Percentiles rank a stretch among this genome's conserved stretches.
Conservation (phyloP, 2,113 vertebrate species). For the Oryzias melastigma region DNA sequence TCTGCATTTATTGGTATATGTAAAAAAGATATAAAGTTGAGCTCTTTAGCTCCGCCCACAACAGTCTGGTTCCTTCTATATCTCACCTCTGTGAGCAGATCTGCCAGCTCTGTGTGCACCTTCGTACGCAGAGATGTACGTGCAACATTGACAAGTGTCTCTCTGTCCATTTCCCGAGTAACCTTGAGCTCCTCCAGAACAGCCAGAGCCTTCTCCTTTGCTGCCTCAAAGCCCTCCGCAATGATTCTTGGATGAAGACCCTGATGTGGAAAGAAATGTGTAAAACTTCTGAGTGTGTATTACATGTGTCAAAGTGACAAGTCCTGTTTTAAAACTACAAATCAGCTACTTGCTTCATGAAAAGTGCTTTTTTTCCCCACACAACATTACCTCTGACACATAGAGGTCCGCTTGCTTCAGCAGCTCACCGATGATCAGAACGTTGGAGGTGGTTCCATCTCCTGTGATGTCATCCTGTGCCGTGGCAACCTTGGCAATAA, state of each 20-base stretch:
- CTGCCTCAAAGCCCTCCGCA: constrained; percentile 94
- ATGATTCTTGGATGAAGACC: constrained; percentile 95
- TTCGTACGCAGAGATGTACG: constrained; percentile 94
- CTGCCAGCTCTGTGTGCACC: constrained; percentile 90
- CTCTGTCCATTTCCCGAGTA: constrained; percentile 90
- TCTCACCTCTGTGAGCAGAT: constrained; percentile 91
- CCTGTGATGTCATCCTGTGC: constrained; percentile 98
- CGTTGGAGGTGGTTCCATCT: constrained; percentile 96
- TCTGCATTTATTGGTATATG: not conserved
- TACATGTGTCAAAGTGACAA: not conserved
- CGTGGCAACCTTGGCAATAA: constrained; percentile 97
- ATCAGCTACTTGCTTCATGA: no score
- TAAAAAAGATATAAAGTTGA: not conserved
- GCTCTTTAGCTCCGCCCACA: not conserved
- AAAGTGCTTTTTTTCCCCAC: no score
- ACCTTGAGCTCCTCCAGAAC: constrained; percentile 92
- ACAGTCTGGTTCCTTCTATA: not conserved
- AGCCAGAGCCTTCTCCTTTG: constrained; percentile 89
- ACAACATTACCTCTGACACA: constrained; percentile 86
- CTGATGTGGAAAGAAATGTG: constrained; percentile 57
- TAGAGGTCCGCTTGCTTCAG: constrained; percentile 96
- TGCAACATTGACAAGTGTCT: constrained; percentile 90
- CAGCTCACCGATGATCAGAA: constrained; percentile 95
- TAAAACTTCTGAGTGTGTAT: no score
- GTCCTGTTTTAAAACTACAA: no score